Evolutionary conservation across 2,113 vertebrate species (phyloP).

Genomic region (Cromileptes altivelis): DNA sequence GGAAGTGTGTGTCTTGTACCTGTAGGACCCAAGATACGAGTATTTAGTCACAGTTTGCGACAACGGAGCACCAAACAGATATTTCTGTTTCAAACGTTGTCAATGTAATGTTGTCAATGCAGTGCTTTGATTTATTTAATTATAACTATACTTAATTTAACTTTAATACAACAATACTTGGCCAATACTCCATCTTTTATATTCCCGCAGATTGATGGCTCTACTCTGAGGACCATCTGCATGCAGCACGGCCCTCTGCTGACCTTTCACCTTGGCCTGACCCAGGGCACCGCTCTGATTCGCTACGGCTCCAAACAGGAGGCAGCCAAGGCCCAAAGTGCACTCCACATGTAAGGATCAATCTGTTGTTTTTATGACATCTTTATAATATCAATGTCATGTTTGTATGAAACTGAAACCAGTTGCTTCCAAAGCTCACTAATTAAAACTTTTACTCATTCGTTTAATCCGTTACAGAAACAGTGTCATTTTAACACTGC

Average conservation of each 20-base stretch:
- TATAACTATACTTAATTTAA: no score
- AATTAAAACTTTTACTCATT: not conserved
- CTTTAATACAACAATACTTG: no score
- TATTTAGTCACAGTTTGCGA: no score
- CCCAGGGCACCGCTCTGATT: slow-evolving; percentile 99
- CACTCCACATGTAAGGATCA: slow-evolving; percentile 92
- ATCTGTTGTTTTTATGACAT: not conserved
- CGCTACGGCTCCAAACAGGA: slow-evolving; percentile 98
- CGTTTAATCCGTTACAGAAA: not conserved
- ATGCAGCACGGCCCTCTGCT: slow-evolving; percentile 99
- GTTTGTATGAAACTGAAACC: not conserved
- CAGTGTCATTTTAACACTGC: not conserved
- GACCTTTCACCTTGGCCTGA: slow-evolving; percentile 99
- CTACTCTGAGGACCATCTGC: slow-evolving; percentile 98
- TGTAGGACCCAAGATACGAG: no score
- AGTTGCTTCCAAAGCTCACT: not conserved
- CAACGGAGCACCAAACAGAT: no score
- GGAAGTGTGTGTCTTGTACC: no score
- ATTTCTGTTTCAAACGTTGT: no score
- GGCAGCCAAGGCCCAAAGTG: slow-evolving; percentile 99
- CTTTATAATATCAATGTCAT: not conserved
- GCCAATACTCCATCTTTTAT: slow-evolving; percentile 24
- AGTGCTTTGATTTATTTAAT: no score
- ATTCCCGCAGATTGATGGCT: slow-evolving; percentile 93
- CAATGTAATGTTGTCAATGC: no score